phyloP scores from a whole-genome alignment of 2,113 vertebrate species.

The Tenrec ecaudatus region DNA sequence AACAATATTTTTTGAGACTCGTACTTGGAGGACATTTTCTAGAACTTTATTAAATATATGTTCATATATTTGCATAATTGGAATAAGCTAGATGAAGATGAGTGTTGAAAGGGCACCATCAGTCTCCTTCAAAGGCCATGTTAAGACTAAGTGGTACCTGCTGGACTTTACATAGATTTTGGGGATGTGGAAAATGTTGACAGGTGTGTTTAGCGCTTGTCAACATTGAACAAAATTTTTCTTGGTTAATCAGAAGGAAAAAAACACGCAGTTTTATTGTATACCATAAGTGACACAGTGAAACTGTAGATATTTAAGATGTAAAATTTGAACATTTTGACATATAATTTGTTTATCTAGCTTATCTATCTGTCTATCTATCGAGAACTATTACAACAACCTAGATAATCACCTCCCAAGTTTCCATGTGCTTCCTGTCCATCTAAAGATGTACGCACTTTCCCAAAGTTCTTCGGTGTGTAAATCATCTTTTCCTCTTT shows the following conservation, averaged over 20 bases:
- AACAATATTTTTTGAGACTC: neutral
- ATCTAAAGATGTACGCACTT: neutral
- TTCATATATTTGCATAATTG: slow-evolving; percentile 31
- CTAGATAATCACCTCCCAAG: neutral
- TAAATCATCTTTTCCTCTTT: neutral
- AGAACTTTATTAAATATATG: neutral
- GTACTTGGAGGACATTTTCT: neutral
- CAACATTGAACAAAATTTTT: slow-evolving; percentile 40
- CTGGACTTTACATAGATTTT: neutral
- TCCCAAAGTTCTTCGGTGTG: neutral
- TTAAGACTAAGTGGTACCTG: neutral
- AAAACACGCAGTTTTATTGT: neutral
- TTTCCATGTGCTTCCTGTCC: neutral
- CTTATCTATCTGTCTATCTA: too few relatives aligned
- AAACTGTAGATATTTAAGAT: slow-evolving; percentile 42
- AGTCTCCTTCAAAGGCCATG: neutral
- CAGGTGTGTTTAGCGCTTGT: neutral
- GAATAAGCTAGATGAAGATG: neutral
- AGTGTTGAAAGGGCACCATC: slow-evolving; percentile 13
- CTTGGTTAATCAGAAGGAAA: neutral
- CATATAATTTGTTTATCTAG: too few relatives aligned
- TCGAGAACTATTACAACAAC: neutral
- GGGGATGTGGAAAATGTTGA: neutral
- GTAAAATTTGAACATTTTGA: neutral
- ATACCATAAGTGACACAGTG: neutral